These are phyloP conservation scores for Eucidaris tribuloides DNA, from an alignment of 35 echinoderm and acorn worm genomes.

Conservation along the genomic window DNA sequence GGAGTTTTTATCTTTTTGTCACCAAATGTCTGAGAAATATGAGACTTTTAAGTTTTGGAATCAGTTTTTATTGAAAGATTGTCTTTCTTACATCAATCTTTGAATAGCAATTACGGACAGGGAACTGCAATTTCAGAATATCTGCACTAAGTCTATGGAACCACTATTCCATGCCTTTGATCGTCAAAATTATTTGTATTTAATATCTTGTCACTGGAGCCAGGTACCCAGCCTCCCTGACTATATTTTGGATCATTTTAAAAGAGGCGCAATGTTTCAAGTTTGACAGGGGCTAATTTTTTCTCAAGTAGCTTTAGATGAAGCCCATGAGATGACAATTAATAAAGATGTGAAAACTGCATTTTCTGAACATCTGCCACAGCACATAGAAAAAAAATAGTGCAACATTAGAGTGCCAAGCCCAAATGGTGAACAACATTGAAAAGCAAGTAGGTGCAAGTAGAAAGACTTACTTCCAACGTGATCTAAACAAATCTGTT, in stretches of 20 bases:
- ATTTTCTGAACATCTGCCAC: neutral
- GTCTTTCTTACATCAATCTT: constrained; percentile 15
- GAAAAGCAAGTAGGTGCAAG: neutral
- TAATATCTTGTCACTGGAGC: constrained; percentile 14
- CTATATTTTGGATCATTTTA: neutral
- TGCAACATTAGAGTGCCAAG: constrained; percentile 1
- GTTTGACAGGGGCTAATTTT: neutral
- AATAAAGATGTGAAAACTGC: neutral
- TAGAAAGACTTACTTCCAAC: neutral
- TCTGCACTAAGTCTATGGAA: constrained; percentile 11
- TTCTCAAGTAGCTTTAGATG: neutral
- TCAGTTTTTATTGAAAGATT: constrained; percentile 29
- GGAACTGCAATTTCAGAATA: neutral
- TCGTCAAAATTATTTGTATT: constrained; percentile 33
- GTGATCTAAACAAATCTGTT: constrained; percentile 2
- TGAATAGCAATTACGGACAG: constrained; percentile 4
- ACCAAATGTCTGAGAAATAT: constrained; percentile 2
- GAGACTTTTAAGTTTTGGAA: constrained; percentile 42
- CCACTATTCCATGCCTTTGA: constrained; percentile 56
- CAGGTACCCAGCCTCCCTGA: neutral
- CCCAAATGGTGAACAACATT: neutral
- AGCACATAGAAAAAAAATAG: neutral
- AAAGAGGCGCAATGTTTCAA: neutral
- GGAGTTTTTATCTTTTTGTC: constrained; percentile 2
- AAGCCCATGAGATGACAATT: neutral